Evolutionary conservation across 2,888 invertebrate species (phyloP).

Genomic region (Chirona hameri): DNA sequence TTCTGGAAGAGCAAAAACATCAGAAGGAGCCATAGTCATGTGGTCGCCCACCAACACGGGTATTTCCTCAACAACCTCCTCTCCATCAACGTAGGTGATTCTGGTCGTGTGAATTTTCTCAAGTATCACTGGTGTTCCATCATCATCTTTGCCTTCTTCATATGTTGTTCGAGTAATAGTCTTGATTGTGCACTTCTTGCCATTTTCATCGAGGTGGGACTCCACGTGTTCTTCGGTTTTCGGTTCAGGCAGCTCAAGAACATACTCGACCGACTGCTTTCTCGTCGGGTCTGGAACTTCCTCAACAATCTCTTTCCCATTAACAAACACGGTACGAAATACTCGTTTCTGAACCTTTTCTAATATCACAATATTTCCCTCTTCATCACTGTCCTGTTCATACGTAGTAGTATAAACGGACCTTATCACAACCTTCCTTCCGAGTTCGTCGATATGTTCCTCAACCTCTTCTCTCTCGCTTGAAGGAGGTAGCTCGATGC

Average conservation of each 20-base stretch:
- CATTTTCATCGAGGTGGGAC: background rate
- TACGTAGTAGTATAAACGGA: conserved; percentile 1
- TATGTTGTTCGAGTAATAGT: background rate
- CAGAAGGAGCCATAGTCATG: too few species aligned
- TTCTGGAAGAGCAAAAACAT: background rate
- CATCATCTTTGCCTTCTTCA: background rate
- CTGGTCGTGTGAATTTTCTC: background rate
- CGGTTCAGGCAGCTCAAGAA: background rate
- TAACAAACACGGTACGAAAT: conserved; percentile 6
- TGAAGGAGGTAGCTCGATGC: background rate
- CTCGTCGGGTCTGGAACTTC: background rate
- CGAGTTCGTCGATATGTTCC: background rate
- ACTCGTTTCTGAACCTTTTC: conserved; percentile 1
- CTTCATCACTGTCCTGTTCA: background rate
- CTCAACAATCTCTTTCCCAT: background rate
- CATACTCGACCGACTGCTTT: background rate
- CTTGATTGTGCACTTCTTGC: background rate
- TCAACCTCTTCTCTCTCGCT: background rate
- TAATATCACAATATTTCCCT: conserved; percentile 22
- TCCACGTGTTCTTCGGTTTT: background rate
- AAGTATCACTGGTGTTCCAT: background rate
- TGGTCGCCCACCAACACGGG: background rate
- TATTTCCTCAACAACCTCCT: background rate
- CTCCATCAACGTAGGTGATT: background rate
- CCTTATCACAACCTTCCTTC: background rate